Evolutionary conservation across 2,113 vertebrate species (phyloP), one percentile per base, ranked within the genome.

Genomic region (Halichoerus grypus): DNA sequence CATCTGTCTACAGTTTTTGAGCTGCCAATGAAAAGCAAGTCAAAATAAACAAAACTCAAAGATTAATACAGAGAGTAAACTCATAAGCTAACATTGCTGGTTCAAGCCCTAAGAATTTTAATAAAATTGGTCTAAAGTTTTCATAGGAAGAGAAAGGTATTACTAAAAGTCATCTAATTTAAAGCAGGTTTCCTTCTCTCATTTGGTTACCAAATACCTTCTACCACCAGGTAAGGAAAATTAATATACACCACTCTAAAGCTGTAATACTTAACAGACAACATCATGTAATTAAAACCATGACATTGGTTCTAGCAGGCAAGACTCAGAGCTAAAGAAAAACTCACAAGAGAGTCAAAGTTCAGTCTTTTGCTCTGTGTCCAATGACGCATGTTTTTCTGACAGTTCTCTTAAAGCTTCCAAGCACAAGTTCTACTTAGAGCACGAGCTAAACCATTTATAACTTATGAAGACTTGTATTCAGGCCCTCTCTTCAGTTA

Each of bases 11-110:
- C 0, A 0, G 90, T 26, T 87, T 92, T 10, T n/a, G 77, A 81
- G 65, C 69, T 95, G 39, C 57, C 31, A 49, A 24, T 72, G 10
- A 90, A 90, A 88, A 96, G 14, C 42, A 85, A 65, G 39, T 93
- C 65, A 92, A 94, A 98, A 93, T 1, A 69, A 80, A 97, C 77
- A 96, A 94, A 72, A 95, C 39, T 93, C 39, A 96, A 94, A 97
- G 88, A n/a, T 72, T 79, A 80, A 93, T 18, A 19, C 74, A 42
- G 42, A 89, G 19, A 82, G 67, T 65, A 86, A 94, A 97, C 13
- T 72, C 8, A 31, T 46, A 76, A 96, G 72, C 42, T 84, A 18
- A 94, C 31, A 95, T 1, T 91, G 46, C 53, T 92, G 16, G 42
- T 33, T 55, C 14, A 55, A 71, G 55, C 36, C 14, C 3, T 63